Percentiles rank a stretch among this genome's conserved stretches.
These are phyloP conservation scores for Stomatorhinus walkeri DNA, from an alignment of 2,797 vertebrate species.

Conservation along the genomic window DNA sequence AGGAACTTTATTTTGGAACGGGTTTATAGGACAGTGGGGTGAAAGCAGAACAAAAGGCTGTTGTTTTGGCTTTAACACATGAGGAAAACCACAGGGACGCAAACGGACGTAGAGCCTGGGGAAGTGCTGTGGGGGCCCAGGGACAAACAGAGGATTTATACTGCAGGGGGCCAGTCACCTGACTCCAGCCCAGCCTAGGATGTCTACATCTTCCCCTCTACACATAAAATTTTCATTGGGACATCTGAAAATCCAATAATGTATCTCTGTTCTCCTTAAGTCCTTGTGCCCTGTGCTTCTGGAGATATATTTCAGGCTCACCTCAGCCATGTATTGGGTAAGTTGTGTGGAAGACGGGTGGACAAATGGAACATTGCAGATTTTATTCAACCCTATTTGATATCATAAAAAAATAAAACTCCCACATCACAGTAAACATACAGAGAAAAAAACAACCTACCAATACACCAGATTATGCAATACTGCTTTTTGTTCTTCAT, in stretches of 20 bases:
- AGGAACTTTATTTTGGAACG: neutral
- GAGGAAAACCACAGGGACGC: neutral
- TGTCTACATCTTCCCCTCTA: neutral
- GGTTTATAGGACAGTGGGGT: neutral
- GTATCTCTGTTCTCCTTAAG: neutral
- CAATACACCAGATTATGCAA: neutral
- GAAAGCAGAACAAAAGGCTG: conserved; percentile 1
- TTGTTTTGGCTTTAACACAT: neutral
- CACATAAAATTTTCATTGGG: neutral
- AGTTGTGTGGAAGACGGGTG: neutral
- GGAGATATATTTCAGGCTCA: neutral
- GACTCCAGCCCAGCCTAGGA: neutral
- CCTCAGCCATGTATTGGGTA: neutral
- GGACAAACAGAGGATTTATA: neutral
- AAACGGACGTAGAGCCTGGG: neutral
- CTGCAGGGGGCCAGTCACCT: neutral
- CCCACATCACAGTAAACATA: neutral
- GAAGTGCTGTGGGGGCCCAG: neutral
- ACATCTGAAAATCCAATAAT: neutral
- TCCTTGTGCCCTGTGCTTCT: neutral
- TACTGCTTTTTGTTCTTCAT: neutral
- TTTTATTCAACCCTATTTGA: neutral
- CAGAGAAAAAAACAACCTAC: neutral
- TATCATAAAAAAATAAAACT: neutral
- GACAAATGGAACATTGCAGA: neutral